Evolutionary conservation across 2,888 invertebrate species (phyloP).

Genomic region (Cheilosia soror): DNA sequence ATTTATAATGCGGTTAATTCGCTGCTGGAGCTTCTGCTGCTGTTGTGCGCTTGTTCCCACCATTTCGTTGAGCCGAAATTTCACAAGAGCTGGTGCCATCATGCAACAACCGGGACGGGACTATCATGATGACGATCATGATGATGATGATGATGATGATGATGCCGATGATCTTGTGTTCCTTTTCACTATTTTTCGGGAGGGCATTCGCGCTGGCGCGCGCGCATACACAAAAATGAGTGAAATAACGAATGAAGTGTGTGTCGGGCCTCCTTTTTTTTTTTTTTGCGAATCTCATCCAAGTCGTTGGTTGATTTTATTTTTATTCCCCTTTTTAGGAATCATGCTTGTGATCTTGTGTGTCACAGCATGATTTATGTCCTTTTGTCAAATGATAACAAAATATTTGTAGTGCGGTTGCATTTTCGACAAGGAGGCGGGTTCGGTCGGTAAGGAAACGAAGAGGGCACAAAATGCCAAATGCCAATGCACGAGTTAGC

Average conservation of each 20-base stretch:
- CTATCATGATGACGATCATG: slow-evolving; percentile 28
- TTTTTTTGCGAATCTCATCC: slow-evolving; percentile 27
- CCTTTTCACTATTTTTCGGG: slow-evolving; percentile 50
- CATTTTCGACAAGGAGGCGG: slow-evolving; percentile 44
- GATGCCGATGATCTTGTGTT: slow-evolving; percentile 54
- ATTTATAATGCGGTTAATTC: slow-evolving; percentile 71
- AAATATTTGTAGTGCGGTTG: slow-evolving; percentile 70
- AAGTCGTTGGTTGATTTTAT: slow-evolving; percentile 51
- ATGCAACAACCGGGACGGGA: not conserved
- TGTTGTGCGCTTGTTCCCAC: slow-evolving; percentile 52
- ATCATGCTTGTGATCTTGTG: slow-evolving; percentile 71
- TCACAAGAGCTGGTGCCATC: slow-evolving; percentile 10
- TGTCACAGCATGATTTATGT: slow-evolving; percentile 75
- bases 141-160: slow-evolving; percentile 31
- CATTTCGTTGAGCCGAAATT: slow-evolving; percentile 32
- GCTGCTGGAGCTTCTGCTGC: slow-evolving; percentile 49
- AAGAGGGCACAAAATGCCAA: slow-evolving; percentile 18
- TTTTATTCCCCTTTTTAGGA: slow-evolving; percentile 63
- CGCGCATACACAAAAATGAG: slow-evolving; percentile 32
- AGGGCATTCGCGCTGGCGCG: slow-evolving; percentile 55
- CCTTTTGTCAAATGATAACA: slow-evolving; percentile 75
- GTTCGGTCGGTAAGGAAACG: not conserved
- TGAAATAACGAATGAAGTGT: slow-evolving; percentile 55
- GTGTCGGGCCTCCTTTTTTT: slow-evolving; percentile 8
- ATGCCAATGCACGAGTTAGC: slow-evolving; percentile 35